Percentiles rank a stretch among this genome's conserved stretches.
phyloP scores from a whole-genome alignment of 37 sponge, comb jelly and placozoan genomes.

The Aplysina aerophoba region DNA sequence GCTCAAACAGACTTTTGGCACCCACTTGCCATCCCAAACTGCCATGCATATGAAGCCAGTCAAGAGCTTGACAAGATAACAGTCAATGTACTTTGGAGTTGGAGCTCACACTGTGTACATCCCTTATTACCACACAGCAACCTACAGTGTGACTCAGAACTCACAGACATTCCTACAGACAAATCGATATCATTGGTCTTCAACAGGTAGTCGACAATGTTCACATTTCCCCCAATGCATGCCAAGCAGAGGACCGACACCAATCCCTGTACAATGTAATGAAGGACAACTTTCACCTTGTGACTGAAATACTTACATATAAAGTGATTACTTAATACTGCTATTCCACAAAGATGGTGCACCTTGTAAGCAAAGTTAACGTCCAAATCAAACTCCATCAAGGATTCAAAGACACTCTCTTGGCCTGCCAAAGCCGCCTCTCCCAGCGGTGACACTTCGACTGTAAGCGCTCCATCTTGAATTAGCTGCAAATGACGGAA shows the following conservation, averaged over 20 bases:
- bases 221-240: not conserved
- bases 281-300: not conserved
- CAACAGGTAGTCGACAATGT: constrained; percentile 17
- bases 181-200: constrained; percentile 18
- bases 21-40: too few relatives aligned
- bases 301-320: too few relatives aligned
- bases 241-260: constrained; percentile 1
- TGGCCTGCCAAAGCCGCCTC: constrained; percentile 10
- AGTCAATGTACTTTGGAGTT: too few relatives aligned
- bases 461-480: not conserved
- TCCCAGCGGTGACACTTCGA: not conserved
- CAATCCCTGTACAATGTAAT: not conserved
- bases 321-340: not conserved
- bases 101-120: too few relatives aligned
- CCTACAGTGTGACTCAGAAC: too few relatives aligned
- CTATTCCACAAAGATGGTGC: not conserved
- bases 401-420: not conserved
- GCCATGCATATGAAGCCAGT: too few relatives aligned
- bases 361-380: constrained; percentile 15
- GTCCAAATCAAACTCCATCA: constrained; percentile 6
- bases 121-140: too few relatives aligned
- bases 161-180: not conserved
- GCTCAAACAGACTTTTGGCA: too few relatives aligned
- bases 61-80: too few relatives aligned
- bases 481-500: too few relatives aligned